These are phyloP conservation scores for Psylliodes chrysocephalus DNA, from an alignment of 2,888 invertebrate species.

Conservation along the genomic window DNA sequence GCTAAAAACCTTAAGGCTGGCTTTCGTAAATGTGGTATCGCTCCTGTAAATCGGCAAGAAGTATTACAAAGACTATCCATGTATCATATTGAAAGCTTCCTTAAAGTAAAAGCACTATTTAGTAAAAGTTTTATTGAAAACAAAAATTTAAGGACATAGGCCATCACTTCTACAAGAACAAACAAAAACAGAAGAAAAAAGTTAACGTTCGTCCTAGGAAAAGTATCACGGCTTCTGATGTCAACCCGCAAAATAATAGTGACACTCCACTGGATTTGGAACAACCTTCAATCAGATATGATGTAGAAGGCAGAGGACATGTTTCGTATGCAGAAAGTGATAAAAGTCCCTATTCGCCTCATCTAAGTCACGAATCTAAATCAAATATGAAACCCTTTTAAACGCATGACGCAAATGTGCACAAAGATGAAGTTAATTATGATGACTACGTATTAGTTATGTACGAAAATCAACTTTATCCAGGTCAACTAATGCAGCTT, in stretches of 20 bases:
- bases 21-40: slow-evolving; percentile 13
- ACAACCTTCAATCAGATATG: slow-evolving; percentile 13
- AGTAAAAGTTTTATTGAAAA: slow-evolving; percentile 19
- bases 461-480: slow-evolving; percentile 32
- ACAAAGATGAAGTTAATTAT: slow-evolving; percentile 14
- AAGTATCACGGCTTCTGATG: slow-evolving; percentile 12
- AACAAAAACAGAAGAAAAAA: slow-evolving; percentile 12
- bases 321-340: slow-evolving; percentile 30
- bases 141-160: neutral
- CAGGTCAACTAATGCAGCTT: slow-evolving; percentile 30
- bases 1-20: slow-evolving; percentile 1
- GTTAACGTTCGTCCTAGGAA: slow-evolving; percentile 15
- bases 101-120: slow-evolving; percentile 15
- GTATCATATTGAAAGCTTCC: slow-evolving; percentile 8
- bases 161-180: slow-evolving; percentile 14
- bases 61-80: slow-evolving; percentile 13
- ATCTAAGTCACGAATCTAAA: slow-evolving; percentile 21
- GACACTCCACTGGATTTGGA: slow-evolving; percentile 7
- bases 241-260: slow-evolving; percentile 15
- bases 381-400: slow-evolving; percentile 11
- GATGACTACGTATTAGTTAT: slow-evolving; percentile 24
- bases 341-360: slow-evolving; percentile 32
- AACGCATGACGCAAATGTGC: slow-evolving; percentile 16
- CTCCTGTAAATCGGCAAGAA: slow-evolving; percentile 18
- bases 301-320: slow-evolving; percentile 17